Conservation (phyloP, 2,797 vertebrate species). For the Danio tinwini region DNA sequence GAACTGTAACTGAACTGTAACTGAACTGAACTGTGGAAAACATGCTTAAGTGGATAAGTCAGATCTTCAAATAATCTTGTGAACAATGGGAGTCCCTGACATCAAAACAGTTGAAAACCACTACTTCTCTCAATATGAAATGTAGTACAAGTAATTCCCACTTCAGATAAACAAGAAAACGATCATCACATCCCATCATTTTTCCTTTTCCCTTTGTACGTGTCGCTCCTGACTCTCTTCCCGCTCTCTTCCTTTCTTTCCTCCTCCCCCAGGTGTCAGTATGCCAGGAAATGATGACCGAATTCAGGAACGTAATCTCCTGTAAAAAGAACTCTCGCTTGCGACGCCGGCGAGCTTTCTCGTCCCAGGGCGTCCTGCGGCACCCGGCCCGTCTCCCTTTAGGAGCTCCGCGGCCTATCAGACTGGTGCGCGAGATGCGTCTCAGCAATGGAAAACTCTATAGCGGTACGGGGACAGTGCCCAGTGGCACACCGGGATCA, state of each 20-base stretch:
- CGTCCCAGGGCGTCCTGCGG: slow-evolving; percentile 70
- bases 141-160: neutral
- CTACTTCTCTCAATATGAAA: neutral
- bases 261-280: slow-evolving; percentile 81
- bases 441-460: slow-evolving; percentile 90
- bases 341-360: slow-evolving; percentile 76
- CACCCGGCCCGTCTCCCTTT: slow-evolving; percentile 78
- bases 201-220: neutral
- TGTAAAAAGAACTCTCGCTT: slow-evolving; percentile 88
- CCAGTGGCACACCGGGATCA: slow-evolving; percentile 30
- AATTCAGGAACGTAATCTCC: slow-evolving; percentile 87
- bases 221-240: slow-evolving; percentile 4
- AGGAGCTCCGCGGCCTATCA: slow-evolving; percentile 75
- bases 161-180: neutral
- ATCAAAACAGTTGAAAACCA: neutral
- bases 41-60: too few relatives aligned
- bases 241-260: neutral
- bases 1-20: too few relatives aligned
- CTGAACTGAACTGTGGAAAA: too few relatives aligned
- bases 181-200: neutral
- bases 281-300: slow-evolving; percentile 90
- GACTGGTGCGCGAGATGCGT: slow-evolving; percentile 85
- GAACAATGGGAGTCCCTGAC: neutral
- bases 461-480: slow-evolving; percentile 79
- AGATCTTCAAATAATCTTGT: neutral